Base-by-base conservation (phyloP, 1,140 invertebrate genomes). In the Brevipalpus yothersi region DNA sequence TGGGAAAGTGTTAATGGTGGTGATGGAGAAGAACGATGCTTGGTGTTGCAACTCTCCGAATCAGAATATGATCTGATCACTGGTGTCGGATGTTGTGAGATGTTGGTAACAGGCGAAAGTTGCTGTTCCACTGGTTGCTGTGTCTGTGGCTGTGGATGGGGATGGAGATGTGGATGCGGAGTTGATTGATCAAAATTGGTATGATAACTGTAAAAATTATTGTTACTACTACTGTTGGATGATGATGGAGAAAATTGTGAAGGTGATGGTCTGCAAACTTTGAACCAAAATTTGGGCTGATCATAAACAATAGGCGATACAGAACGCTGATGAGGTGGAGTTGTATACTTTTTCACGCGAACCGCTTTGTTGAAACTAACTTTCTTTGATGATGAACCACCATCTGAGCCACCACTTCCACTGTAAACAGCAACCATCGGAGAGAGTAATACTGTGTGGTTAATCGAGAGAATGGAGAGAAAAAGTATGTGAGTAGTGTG, bases 341-440 rank as follows among this genome's bases (percentile, higher is more conserved):
- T 10, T 55, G 41, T 23, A 47, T 58, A 58, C 39, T 58, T 58
- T 47, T 58, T 58, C 9, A 58, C 56, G 8, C 56, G 41, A 21
- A 58, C 56, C 8, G 56, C 56, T 23, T 58, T 43, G 41, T 58
- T 58, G 56, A 58, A 58, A 41, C 15, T 17, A 43, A 58, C 56
- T 41, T 58, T 58, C 23, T 58, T 58, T 23, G 56, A 58, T 45
- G 31, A 31, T 56, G 41, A 56, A 19, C 15, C 15, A n/a, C 54
- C 54, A 56, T 56, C 54, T 31, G 41, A 56, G 8, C 31, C n/a
- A 56, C 23, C 54, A 56, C 31, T 31, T 31, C 31, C 31, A 31
- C 31, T 31, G 31, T 31, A 31, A 31, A 31, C 31, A 31, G 31
- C 31, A 31, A 31, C 31, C 31, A 31, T 31, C 31, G 31, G 49